Evolutionary conservation across 2,888 invertebrate genomes (phyloP).

Genomic region (Ceramica pisi): DNA sequence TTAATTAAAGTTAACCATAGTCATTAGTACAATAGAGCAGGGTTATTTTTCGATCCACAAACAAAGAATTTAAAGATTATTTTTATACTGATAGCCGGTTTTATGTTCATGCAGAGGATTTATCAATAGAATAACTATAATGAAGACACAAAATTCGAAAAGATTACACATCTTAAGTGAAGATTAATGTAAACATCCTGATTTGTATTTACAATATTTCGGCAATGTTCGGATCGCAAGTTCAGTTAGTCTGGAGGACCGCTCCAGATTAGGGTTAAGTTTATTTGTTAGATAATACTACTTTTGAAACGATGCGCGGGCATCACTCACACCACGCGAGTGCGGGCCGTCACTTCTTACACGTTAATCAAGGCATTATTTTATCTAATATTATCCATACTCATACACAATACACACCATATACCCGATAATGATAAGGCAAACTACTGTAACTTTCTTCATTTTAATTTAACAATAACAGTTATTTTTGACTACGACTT

Average conservation of each 20-base stretch:
- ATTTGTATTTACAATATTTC: slow-evolving; percentile 84
- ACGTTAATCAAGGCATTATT: slow-evolving; percentile 48
- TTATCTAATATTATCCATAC: slow-evolving; percentile 63
- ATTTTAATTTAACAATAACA: slow-evolving; percentile 42
- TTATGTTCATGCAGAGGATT: slow-evolving; percentile 87
- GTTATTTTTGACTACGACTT: slow-evolving; percentile 60
- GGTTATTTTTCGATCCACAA: slow-evolving; percentile 91
- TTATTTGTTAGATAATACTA: slow-evolving; percentile 88
- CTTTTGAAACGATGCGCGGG: slow-evolving; percentile 84
- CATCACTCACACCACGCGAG: slow-evolving; percentile 68
- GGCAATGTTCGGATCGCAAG: slow-evolving; percentile 84
- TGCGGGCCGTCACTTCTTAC: slow-evolving; percentile 74
- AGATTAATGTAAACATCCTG: slow-evolving; percentile 86
- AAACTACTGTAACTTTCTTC: slow-evolving; percentile 58
- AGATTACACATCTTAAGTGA: slow-evolving; percentile 84
- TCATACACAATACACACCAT: slow-evolving; percentile 59
- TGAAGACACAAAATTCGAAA: slow-evolving; percentile 85
- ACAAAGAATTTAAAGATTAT: slow-evolving; percentile 88
- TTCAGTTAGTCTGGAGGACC: slow-evolving; percentile 83
- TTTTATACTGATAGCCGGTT: slow-evolving; percentile 91
- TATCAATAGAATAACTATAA: slow-evolving; percentile 83
- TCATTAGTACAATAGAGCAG: slow-evolving; percentile 90
- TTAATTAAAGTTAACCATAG: slow-evolving; percentile 91
- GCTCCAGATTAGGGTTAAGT: slow-evolving; percentile 87
- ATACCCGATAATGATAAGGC: slow-evolving; percentile 67